Conservation (phyloP, 2,113 vertebrate species). For the Hemiscyllium ocellatum region DNA sequence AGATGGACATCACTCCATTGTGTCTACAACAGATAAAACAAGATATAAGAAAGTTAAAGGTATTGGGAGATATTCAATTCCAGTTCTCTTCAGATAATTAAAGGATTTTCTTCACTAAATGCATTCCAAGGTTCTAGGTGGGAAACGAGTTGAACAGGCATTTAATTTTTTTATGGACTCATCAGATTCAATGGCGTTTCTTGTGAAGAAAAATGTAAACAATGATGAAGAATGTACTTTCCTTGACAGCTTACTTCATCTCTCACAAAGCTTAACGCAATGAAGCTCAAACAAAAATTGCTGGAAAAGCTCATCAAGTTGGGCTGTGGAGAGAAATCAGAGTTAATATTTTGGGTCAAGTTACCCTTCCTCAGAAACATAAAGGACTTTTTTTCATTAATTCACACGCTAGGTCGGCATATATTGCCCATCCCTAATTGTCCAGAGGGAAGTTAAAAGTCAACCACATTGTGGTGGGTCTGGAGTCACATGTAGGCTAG, state of each 20-base stretch:
- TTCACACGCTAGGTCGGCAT: too few relatives aligned
- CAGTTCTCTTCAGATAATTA: background rate
- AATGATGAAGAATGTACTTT: background rate
- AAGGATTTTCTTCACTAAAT: background rate
- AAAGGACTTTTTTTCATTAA: too few relatives aligned
- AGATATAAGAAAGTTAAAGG: background rate
- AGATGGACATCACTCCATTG: background rate
- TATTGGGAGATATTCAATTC: background rate
- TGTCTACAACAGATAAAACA: background rate
- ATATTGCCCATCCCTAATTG: too few relatives aligned
- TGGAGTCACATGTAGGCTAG: too few relatives aligned
- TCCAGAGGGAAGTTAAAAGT: too few relatives aligned
- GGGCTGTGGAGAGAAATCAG: too few relatives aligned
- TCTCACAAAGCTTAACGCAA: background rate
- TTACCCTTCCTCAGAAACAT: too few relatives aligned
- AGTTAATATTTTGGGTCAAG: too few relatives aligned
- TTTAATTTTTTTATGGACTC: background rate
- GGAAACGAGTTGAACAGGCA: background rate
- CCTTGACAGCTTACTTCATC: background rate
- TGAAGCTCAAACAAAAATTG: too few relatives aligned
- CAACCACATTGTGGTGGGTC: too few relatives aligned
- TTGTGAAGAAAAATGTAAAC: background rate
- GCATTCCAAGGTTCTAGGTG: background rate
- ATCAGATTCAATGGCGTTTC: background rate
- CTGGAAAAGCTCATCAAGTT: too few relatives aligned